Evolutionary conservation across 2,888 invertebrate genomes (phyloP).

Genomic region (Polietes domitor): DNA sequence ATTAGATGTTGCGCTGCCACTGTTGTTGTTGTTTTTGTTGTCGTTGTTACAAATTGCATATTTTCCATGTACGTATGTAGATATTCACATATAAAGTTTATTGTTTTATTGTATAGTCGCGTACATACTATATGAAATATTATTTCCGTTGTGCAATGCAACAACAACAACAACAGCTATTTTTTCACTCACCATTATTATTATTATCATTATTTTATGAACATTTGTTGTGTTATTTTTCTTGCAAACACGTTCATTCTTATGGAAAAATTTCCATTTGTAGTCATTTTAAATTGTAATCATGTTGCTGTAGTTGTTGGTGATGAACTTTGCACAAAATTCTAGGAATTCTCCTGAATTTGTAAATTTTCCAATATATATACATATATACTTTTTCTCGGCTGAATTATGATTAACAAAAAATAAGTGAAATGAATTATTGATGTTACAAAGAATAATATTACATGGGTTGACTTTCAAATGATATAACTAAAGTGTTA

Average conservation of each 20-base stretch:
- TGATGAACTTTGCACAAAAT: slow-evolving; percentile 17
- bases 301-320: neutral
- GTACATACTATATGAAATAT: slow-evolving; percentile 61
- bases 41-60: slow-evolving; percentile 34
- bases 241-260: neutral
- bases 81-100: slow-evolving; percentile 11
- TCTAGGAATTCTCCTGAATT: slow-evolving; percentile 23
- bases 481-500: neutral
- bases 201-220: neutral
- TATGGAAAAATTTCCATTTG: slow-evolving; percentile 31
- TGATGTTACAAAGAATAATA: neutral
- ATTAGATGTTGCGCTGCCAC: neutral
- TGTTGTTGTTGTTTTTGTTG: neutral
- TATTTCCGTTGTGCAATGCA: slow-evolving; percentile 67
- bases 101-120: slow-evolving; percentile 7
- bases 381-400: neutral
- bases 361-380: neutral
- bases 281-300: slow-evolving; percentile 22
- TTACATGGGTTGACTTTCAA: slow-evolving; percentile 4
- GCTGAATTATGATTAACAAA: slow-evolving; percentile 10
- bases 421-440: slow-evolving; percentile 10
- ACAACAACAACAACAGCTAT: too few species aligned
- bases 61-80: neutral
- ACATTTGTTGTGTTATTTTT: neutral
- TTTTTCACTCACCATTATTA: slow-evolving; percentile 11